These are phyloP conservation scores for Oncorhynchus masou DNA, from an alignment of 2,113 vertebrate species.

Conservation along the genomic window DNA sequence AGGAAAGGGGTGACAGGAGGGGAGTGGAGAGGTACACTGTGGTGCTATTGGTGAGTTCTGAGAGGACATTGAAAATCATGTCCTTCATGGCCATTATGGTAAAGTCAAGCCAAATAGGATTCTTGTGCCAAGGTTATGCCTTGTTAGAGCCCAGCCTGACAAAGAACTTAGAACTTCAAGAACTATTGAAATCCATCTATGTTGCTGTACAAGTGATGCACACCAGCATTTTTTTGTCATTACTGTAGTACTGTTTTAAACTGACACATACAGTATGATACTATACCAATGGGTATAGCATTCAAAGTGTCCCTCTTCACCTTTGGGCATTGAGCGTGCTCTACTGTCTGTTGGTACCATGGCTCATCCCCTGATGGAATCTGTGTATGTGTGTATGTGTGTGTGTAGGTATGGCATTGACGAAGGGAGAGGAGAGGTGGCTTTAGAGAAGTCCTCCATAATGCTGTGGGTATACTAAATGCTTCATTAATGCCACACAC, in stretches of 20 bases:
- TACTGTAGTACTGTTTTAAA: background rate
- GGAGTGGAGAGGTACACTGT: slow-evolving; percentile 5
- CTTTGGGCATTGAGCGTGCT: background rate
- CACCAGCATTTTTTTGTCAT: background rate
- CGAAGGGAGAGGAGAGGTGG: slow-evolving; percentile 54
- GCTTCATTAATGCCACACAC: slow-evolving; percentile 74
- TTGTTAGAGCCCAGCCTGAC: background rate
- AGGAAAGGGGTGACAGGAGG: slow-evolving; percentile 34
- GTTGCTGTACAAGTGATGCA: background rate
- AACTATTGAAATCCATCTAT: background rate
- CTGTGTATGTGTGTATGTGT: background rate
- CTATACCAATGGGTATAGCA: no score
- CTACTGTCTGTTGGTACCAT: slow-evolving; percentile 23
- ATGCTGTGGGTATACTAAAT: slow-evolving; percentile 70
- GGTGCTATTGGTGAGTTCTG: slow-evolving; percentile 56
- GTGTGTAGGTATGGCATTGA: slow-evolving; percentile 37
- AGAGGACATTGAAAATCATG: slow-evolving; percentile 86
- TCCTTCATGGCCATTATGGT: slow-evolving; percentile 81
- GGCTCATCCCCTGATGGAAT: slow-evolving; percentile 6
- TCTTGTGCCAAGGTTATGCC: slow-evolving; percentile 58
- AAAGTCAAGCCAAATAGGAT: slow-evolving; percentile 26
- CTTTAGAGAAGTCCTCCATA: slow-evolving; percentile 66
- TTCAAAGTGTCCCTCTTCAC: background rate
- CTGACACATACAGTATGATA: background rate
- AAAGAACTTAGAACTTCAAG: background rate